Percentiles rank a stretch among this genome's conserved stretches.
These are phyloP conservation scores for Aporophyla nigra DNA, from an alignment of 2,888 invertebrate species.

Conservation along the genomic window DNA sequence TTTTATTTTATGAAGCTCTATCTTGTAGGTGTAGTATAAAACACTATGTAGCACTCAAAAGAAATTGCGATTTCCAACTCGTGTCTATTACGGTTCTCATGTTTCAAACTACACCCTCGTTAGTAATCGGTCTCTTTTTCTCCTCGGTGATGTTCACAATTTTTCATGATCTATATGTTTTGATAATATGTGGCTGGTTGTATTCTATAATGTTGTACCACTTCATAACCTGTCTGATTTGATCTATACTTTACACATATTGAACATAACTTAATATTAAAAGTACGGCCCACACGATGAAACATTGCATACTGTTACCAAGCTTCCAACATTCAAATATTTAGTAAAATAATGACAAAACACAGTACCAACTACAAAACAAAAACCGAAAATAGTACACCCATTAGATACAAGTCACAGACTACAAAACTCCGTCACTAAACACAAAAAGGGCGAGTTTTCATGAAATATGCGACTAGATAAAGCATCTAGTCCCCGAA, in stretches of 20 bases:
- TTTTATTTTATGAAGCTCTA: too few species aligned
- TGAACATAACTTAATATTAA: background rate
- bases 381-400: constrained; percentile 15
- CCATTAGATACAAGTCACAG: constrained; percentile 66
- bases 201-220: background rate
- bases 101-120: too few species aligned
- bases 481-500: constrained; percentile 79
- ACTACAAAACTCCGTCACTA: constrained; percentile 58
- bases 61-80: too few species aligned
- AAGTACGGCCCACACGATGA: background rate
- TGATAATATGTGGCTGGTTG: background rate
- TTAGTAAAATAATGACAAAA: background rate
- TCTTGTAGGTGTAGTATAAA: too few species aligned
- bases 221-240: background rate
- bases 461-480: constrained; percentile 82
- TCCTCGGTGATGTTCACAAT: too few species aligned
- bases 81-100: too few species aligned
- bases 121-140: too few species aligned
- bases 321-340: background rate
- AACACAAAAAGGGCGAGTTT: constrained; percentile 71
- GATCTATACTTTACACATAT: background rate
- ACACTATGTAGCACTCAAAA: too few species aligned
- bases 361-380: constrained; percentile 3
- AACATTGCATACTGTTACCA: background rate
- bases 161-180: too few species aligned